Evolutionary conservation across 2,888 invertebrate genomes (phyloP), one percentile per base, ranked within the genome.

Genomic region (Azorinus chamasolen): DNA sequence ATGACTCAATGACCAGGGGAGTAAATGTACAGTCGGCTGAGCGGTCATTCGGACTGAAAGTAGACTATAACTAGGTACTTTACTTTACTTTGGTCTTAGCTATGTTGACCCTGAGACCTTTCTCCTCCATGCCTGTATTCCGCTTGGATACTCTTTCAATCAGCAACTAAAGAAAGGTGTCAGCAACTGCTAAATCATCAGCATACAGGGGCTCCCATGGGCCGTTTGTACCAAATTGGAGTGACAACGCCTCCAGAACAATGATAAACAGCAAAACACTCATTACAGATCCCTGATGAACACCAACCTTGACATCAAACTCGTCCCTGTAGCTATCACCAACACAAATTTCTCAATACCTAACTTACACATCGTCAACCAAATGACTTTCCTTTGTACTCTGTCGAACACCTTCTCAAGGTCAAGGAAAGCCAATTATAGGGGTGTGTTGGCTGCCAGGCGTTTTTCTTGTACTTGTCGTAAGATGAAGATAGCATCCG

Each of bases 401-500:
- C 48, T 24, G 32, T 59, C 48, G 45, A 46, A 59, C n/a, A 27
- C 59, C 20, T 46, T 48, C 32, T 59, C 59, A 14, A 59, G 59
- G 43, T 58, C 45, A 2, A 58, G 10, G 57, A 58, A 43, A 12
- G 57, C 57, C 45, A 58, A 22, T 2, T 58, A 58, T 2, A 58
- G 18, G 4, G 6, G 4, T 45, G 5, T 45, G 14, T 45, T 14
- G 3, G 45, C 45, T 16, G 4, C 45, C 4, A 45, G 4, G 20
- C 14, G 14, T 8, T 45, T 45, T 14, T 45, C 45, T 20, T 45
- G 45, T 3, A 45, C 14, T 45, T 45, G 45, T 4, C 45, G 45
- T 18, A 45, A 16, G 4, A 45, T 4, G 45, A 45, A 45, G n/a
- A 45, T 20, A 16, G 45, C 45, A 45, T 45, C 20, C 5, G 20